Base-by-base conservation (phyloP, 2,888 invertebrate species). In the Nymphalis polychloros region DNA sequence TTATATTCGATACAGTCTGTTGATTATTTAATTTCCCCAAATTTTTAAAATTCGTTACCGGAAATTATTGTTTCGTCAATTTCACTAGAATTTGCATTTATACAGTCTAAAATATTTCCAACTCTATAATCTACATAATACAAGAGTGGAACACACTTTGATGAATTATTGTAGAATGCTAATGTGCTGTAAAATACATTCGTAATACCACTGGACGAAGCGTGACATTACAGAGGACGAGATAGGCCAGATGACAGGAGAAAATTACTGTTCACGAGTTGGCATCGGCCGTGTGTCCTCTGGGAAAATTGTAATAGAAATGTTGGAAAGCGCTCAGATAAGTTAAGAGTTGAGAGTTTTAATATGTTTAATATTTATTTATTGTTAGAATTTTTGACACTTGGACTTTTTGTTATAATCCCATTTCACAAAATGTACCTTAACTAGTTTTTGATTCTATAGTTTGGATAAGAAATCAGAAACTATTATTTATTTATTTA, bases 261-360 rank as follows among this genome's bases (percentile, higher is more conserved):
- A 71, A 80, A 84, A 86, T 85, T 82, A 81, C 82, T 75, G 75
- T 69, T 71, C 72, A 61, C 63, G 67, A 46, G 61, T 66, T 49
- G 70, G 73, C 69, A 70, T 60, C 59, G 63, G n/a, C 59, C 41
- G 41, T 2, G 41, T 59, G 59, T 53, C 65, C 69, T 66, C 63
- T 69, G 65, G 55, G 55, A 35, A 52, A 27, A 27, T 55, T 55
- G 55, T 31, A 55, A 55, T 55, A 31, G 55, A 53, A 53, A 53
- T 53, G 16, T 31, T n/a, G 31, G 31, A 35, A 17, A 53, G 53
- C 16, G n/a, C n/a, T n/a, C n/a, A n/a, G n/a, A n/a, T n/a, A n/a
- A n/a, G n/a, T n/a, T n/a, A n/a, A n/a, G n/a, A n/a, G 27, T 31
- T 41, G 10, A 41, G 0, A 41, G 41, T 41, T 13, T 41, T 41